Conservation (phyloP, 2,113 vertebrate genomes). For the Actinemys pallida region DNA sequence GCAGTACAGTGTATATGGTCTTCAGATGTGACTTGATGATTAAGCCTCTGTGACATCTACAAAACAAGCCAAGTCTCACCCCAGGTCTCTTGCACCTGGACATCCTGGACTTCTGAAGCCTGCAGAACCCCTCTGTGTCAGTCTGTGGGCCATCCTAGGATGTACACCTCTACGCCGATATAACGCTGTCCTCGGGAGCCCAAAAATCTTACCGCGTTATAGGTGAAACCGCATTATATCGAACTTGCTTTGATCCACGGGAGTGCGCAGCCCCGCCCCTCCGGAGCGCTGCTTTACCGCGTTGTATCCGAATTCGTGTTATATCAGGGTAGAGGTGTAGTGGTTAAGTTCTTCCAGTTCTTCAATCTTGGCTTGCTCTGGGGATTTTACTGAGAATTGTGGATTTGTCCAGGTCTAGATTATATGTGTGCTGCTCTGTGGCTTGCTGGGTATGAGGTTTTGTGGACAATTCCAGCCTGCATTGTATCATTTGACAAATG, state of each 20-base stretch:
- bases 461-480: not conserved
- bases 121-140: not conserved
- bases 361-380: not conserved
- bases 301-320: too few species aligned
- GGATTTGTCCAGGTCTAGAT: not conserved
- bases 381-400: not conserved
- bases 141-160: not conserved
- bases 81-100: fast-evolving
- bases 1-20: fast-evolving
- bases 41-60: not conserved
- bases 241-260: too few species aligned
- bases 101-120: not conserved
- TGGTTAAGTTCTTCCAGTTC: not conserved
- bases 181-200: too few species aligned
- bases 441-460: not conserved
- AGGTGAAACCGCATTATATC: too few species aligned
- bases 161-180: too few species aligned
- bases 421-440: not conserved
- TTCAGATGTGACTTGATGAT: not conserved
- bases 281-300: too few species aligned
- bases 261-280: too few species aligned
- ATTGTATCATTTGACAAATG: not conserved
- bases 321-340: not conserved
- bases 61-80: not conserved
- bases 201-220: too few species aligned